phyloP scores from a whole-genome alignment of 1,140 invertebrate genomes.

The Bombus polaris region DNA sequence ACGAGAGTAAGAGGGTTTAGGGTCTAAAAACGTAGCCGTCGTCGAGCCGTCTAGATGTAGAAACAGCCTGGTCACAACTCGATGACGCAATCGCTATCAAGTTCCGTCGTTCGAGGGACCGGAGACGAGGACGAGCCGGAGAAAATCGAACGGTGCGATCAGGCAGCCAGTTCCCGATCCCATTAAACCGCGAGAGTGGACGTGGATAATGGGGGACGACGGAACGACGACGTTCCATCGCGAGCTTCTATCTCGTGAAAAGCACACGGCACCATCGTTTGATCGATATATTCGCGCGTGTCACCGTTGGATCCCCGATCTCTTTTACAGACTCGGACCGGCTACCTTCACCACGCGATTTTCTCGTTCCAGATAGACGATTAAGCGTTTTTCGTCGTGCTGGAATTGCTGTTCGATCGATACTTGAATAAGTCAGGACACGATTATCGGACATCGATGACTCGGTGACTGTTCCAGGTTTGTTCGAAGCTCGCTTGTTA shows the following conservation, averaged over 20 bases:
- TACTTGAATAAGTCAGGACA: neutral
- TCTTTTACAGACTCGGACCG: neutral
- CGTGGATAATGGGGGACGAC: conserved; percentile 52
- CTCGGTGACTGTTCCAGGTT: neutral
- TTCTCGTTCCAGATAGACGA: neutral
- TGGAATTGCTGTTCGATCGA: conserved; percentile 13
- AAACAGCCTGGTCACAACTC: conserved; percentile 57
- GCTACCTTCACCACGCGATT: neutral
- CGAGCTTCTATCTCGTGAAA: conserved; percentile 24
- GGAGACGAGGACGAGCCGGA: conserved; percentile 57
- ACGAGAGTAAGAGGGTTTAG: conserved; percentile 39
- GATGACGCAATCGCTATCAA: conserved; percentile 70
- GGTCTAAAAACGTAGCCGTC: conserved; percentile 34
- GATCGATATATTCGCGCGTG: conserved; percentile 55
- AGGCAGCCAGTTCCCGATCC: conserved; percentile 55
- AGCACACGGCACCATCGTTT: conserved; percentile 11
- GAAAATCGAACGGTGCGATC: conserved; percentile 57
- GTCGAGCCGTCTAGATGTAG: conserved; percentile 50
- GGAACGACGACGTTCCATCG: conserved; percentile 41
- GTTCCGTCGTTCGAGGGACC: conserved; percentile 44
- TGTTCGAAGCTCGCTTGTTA: neutral
- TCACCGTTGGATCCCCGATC: conserved; percentile 31
- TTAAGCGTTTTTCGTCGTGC: conserved; percentile 10
- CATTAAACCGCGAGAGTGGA: conserved; percentile 57
- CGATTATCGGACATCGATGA: neutral